Percentiles rank a stretch among this genome's conserved stretches.
phyloP scores from a whole-genome alignment of 1,140 invertebrate genomes.

The Kradibia gibbosae region DNA sequence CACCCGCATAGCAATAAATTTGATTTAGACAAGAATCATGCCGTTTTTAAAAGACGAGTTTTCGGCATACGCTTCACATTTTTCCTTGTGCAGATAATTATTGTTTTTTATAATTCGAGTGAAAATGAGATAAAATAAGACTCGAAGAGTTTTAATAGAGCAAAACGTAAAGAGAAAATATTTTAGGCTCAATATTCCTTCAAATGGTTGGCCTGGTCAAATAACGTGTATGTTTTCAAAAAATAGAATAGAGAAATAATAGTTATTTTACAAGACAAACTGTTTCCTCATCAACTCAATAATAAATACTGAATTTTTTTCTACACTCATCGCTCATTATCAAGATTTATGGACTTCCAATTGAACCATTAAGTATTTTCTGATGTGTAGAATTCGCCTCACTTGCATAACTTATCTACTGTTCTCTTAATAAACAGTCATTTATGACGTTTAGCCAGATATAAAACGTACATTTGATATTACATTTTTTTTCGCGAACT shows the following conservation, averaged over 20 bases:
- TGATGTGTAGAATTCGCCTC: neutral
- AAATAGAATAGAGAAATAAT: too few species aligned
- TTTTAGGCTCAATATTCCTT: too few species aligned
- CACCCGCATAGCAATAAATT: constrained; percentile 20
- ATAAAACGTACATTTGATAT: neutral
- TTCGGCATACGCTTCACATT: neutral
- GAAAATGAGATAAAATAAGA: neutral
- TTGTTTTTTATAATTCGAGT: neutral
- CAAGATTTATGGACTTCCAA: neutral
- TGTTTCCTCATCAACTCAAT: neutral
- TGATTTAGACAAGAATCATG: constrained; percentile 2
- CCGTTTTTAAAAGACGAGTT: neutral
- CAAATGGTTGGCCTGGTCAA: too few species aligned
- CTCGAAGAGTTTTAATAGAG: too few species aligned
- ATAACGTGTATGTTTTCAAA: too few species aligned
- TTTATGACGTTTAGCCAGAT: neutral
- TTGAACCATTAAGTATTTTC: constrained; percentile 6
- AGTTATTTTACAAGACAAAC: too few species aligned
- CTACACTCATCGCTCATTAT: neutral
- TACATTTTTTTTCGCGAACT: neutral
- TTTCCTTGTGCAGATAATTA: neutral
- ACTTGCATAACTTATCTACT: constrained; percentile 1
- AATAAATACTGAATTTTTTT: neutral
- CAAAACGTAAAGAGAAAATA: too few species aligned
- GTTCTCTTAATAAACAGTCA: neutral